Evolutionary conservation across 64 coral and sea anemone species (phyloP), one percentile per base, ranked within the genome.

Genomic region (Montipora sp.): DNA sequence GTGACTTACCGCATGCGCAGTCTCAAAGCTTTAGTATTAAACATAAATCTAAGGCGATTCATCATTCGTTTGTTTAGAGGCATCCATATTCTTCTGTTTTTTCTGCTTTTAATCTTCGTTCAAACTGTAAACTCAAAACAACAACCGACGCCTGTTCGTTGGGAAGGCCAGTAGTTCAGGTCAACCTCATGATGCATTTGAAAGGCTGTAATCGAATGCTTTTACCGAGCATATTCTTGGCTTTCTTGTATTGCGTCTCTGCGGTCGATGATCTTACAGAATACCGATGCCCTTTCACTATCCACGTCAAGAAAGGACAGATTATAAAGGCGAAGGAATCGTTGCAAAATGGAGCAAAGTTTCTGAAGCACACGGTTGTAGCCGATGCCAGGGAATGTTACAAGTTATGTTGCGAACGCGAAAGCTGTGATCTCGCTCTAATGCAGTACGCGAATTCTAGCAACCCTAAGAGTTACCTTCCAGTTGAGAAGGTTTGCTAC

Each of bases 281-380:
- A 18, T 84, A 77, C 83, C 78, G 51, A 53, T 86, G 83, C 16
- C 47, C 82, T 2, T 85, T 71, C n/a, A 71, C 50, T 11, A 93
- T 93, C 69, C 83, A 93, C 21, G 91, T 93, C 0, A 47, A 93
- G 59, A 93, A 88, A 46, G 78, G 78, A 50, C 83, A 87, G 68
- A 93, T 93, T 72, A 55, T 93, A 46, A 88, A 67, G 59, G 77
- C 75, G 21, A 93, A 69, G 47, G 83, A 80, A 61, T 78, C 91
- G 77, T 11, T 88, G 23, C 43, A 43, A 14, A 93, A 93, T 51
- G 91, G 91, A 72, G 91, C 83, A 51, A 72, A 69, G 15, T 93
- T 72, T 70, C 24, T 93, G 60, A 63, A 47, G 9, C 43, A 70
- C 14, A 49, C 51, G 8, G 3, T 3, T 1, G 84, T 93, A 72